Evolutionary conservation across 2,888 invertebrate genomes (phyloP).

Genomic region (Branchipolynoe longqiensis): DNA sequence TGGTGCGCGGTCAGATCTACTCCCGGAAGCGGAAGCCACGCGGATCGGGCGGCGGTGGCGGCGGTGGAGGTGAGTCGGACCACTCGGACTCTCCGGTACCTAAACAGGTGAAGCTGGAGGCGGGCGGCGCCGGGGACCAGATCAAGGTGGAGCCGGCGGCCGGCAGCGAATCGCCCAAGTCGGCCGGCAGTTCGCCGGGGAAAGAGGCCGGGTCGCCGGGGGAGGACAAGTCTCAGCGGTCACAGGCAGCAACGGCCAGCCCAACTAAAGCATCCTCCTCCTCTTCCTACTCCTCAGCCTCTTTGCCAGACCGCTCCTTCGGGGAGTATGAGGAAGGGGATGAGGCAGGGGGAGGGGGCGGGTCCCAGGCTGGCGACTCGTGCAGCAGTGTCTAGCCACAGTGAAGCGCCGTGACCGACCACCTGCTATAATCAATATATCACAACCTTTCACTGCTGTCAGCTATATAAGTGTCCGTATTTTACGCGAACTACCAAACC

Average conservation of each 20-base stretch:
- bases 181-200: background rate
- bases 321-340: background rate
- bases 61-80: slow-evolving; percentile 26
- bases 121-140: too few species aligned
- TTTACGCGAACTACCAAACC: background rate
- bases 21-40: slow-evolving; percentile 31
- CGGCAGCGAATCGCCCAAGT: background rate
- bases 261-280: too few species aligned
- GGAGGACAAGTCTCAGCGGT: background rate
- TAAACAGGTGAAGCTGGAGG: slow-evolving; percentile 28
- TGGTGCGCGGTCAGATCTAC: slow-evolving; percentile 44
- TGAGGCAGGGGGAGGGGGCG: background rate
- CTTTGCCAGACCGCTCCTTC: slow-evolving; percentile 10
- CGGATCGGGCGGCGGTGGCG: background rate
- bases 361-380: slow-evolving; percentile 29
- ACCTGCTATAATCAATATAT: slow-evolving; percentile 39
- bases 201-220: background rate
- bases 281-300: background rate
- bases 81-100: slow-evolving; percentile 33
- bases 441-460: slow-evolving; percentile 43
- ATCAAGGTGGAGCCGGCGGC: slow-evolving; percentile 14
- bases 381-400: slow-evolving; percentile 31
- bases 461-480: slow-evolving; percentile 3
- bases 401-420: background rate
- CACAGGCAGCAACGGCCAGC: too few species aligned